Conservation (phyloP, 2,113 vertebrate species). For the Siphamia tubifer region DNA sequence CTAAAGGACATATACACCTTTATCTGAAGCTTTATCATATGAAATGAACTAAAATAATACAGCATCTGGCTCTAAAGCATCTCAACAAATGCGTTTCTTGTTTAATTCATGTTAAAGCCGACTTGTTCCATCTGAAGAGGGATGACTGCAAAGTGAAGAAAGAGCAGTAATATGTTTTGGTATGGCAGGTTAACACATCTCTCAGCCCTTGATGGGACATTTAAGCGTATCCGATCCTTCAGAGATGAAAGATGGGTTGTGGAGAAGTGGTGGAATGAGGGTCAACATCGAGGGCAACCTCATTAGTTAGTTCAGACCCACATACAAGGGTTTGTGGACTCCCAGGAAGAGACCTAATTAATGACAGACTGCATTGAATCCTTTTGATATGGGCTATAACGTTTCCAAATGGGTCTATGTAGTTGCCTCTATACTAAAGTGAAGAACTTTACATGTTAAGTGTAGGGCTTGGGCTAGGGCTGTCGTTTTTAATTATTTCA, state of each 20-base stretch:
- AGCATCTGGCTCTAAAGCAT: slow-evolving; percentile 3
- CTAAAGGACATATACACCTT: neutral
- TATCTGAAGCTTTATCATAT: neutral
- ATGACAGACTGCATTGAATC: neutral
- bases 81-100: slow-evolving; percentile 10
- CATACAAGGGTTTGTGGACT: neutral
- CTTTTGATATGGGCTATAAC: too few species aligned
- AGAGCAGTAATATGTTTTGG: neutral
- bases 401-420: too few species aligned
- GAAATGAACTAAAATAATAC: slow-evolving; percentile 18
- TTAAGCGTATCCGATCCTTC: slow-evolving; percentile 24
- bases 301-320: slow-evolving; percentile 1
- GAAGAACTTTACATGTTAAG: too few species aligned
- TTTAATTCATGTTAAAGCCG: slow-evolving; percentile 31
- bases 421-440: too few species aligned
- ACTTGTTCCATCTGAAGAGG: slow-evolving; percentile 29
- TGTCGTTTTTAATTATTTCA: too few species aligned
- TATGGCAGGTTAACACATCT: slow-evolving; percentile 2
- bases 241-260: slow-evolving; percentile 5
- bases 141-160: neutral
- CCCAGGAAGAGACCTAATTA: slow-evolving; percentile 8
- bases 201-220: slow-evolving; percentile 15
- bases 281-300: slow-evolving; percentile 12
- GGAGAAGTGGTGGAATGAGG: slow-evolving; percentile 13
- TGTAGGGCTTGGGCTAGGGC: too few species aligned